Evolutionary conservation across 2,113 vertebrate genomes (phyloP), one percentile per base, ranked within the genome.

Genomic region (Phodopus roborovskii): DNA sequence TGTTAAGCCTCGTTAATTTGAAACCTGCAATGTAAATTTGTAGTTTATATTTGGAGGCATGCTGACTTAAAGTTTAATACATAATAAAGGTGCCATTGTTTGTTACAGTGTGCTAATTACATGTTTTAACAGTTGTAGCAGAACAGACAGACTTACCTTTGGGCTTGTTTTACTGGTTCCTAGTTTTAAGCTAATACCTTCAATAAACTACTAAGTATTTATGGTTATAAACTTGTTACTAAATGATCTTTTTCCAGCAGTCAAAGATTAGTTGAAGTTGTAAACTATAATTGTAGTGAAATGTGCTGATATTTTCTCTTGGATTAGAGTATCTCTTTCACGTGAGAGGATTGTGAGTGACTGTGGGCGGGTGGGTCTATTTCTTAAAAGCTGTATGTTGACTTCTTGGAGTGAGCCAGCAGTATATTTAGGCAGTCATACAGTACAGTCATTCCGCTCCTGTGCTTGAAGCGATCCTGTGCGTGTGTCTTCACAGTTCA

Each of bases 171-270:
- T 92, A 58, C 73, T 92, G 91, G 10, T 39, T 48, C 64, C 33
- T 88, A 53, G 20, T 96, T 96, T 96, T 70, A 90, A 58, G 71
- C 83, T 93, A 81, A 73, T 94, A 45, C 42, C 13, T 58, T 28
- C 75, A 33, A 90, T 95, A 85, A 92, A 88, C 33, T 84, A 92
- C 62, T 95, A 90, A 96, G 96, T 56, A 42, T 81, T 90, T 20
- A 92, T 62, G 48, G 75, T 95, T 36, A 30, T 87, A 92, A 84
- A 66, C 45, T 77, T 79, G n/a, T 42, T 22, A 77, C 50, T 73
- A 53, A 86, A 39, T 93, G 79, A 42, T 70, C 50, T 95, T 85
- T 94, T 20, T 48, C 16, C 45, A 88, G 56, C 36, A 85, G 28
- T 92, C 68, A 66, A n/a, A 75, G 89, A 87, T 92, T 60, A 74